A percentile compares a stretch with the other conserved stretches of the same genome.
Conservation (phyloP, 2,888 invertebrate genomes). For the Ellobium chinense region DNA sequence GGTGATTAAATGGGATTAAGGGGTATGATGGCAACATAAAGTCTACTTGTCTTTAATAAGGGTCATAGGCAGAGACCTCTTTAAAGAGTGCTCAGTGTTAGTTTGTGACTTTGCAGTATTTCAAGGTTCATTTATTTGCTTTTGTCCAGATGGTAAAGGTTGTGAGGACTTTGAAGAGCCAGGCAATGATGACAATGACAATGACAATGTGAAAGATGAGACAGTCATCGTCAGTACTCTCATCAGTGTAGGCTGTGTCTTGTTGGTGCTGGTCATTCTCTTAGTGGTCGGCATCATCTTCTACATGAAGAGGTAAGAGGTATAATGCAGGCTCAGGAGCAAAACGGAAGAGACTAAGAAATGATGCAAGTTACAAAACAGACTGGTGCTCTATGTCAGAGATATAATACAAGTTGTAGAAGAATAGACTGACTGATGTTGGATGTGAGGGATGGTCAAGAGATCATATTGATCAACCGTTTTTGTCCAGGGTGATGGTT, state of each 20-base stretch:
- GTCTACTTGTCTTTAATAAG: background rate
- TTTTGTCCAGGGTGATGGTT: too few relatives aligned
- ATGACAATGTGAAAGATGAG: background rate
- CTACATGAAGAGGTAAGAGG: constrained; percentile 26
- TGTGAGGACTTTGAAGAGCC: background rate
- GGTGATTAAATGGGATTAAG: too few relatives aligned
- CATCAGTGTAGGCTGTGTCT: constrained; percentile 23
- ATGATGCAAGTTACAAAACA: too few relatives aligned
- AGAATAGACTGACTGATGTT: too few relatives aligned
- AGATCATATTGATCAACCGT: too few relatives aligned
- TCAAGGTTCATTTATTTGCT: background rate
- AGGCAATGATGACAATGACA: background rate
- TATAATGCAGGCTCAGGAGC: too few relatives aligned
- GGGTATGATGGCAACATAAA: too few relatives aligned
- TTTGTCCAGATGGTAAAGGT: background rate
- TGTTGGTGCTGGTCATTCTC: constrained; percentile 13
- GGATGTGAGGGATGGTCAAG: too few relatives aligned
- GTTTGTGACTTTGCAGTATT: background rate
- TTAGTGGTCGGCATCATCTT: background rate
- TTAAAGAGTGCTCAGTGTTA: background rate
- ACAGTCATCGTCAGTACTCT: constrained; percentile 17
- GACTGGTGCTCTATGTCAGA: too few relatives aligned
- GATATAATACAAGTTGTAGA: too few relatives aligned
- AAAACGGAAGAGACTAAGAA: too few relatives aligned
- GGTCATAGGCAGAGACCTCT: background rate